phyloP scores from a whole-genome alignment of 23 tunicate genomes.

The Styela clava region DNA sequence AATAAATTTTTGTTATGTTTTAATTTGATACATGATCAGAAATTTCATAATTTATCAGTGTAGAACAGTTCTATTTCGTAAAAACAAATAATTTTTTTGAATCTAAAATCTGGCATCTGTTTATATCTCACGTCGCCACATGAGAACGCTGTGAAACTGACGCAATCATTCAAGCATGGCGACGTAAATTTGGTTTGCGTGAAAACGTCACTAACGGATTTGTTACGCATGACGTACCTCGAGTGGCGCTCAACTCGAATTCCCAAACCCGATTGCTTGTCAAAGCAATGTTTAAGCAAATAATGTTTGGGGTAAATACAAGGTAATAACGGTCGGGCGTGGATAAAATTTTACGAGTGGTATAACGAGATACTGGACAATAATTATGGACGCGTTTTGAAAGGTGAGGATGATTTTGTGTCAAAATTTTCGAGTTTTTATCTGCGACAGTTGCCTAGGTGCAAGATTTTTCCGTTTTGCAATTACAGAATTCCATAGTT shows the following conservation, averaged over 20 bases:
- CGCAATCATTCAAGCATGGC: background rate
- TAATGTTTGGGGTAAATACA: constrained; percentile 10
- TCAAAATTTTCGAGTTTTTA: no score
- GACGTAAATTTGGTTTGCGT: constrained; percentile 9
- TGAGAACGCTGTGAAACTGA: background rate
- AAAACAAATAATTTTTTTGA: no score
- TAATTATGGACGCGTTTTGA: no score
- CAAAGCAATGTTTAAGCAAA: background rate
- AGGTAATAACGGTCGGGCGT: background rate
- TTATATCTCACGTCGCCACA: background rate
- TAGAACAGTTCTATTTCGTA: no score
- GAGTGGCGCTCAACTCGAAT: constrained; percentile 31
- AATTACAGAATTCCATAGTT: no score
- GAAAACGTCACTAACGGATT: constrained; percentile 13
- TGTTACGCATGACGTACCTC: constrained; percentile 3
- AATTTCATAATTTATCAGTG: no score
- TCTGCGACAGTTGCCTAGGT: no score
- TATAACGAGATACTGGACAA: background rate
- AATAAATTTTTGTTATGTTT: no score
- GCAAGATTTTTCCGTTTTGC: no score
- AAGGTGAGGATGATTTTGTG: no score
- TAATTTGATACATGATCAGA: no score
- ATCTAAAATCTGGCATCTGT: background rate
- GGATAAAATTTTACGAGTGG: background rate
- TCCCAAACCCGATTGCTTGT: background rate